These are phyloP conservation scores for Silvanus unidentatus DNA, from an alignment of 2,888 invertebrate genomes.

Conservation along the genomic window DNA sequence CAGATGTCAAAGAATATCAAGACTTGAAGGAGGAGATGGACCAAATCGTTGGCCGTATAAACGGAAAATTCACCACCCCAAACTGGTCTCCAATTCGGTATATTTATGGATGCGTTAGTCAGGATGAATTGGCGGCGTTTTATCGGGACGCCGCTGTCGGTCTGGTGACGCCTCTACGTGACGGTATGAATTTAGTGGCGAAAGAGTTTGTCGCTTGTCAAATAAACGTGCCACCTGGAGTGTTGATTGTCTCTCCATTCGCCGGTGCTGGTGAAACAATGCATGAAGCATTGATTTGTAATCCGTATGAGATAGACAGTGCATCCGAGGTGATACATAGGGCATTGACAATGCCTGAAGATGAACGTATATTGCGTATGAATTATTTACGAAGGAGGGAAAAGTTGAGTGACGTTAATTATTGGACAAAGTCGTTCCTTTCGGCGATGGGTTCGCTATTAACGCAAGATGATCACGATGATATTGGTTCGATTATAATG, in stretches of 20 bases:
- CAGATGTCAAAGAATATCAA: conserved; percentile 85
- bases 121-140: conserved; percentile 79
- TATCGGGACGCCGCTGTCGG: conserved; percentile 84
- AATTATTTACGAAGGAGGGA: conserved; percentile 76
- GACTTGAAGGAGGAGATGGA: conserved; percentile 88
- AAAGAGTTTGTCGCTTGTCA: conserved; percentile 92
- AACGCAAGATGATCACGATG: conserved; percentile 69
- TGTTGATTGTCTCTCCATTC: conserved; percentile 82
- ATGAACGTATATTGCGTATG: conserved; percentile 80
- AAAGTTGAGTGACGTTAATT: conserved; percentile 75
- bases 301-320: conserved; percentile 83
- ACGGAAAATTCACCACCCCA: conserved; percentile 82
- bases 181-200: conserved; percentile 89
- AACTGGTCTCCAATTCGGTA: conserved; percentile 87
- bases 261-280: conserved; percentile 91
- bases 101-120: conserved; percentile 82
- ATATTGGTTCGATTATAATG: conserved; percentile 78
- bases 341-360: conserved; percentile 86
- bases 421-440: conserved; percentile 84
- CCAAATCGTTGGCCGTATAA: conserved; percentile 80
- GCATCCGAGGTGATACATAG: conserved; percentile 83
- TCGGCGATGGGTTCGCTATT: conserved; percentile 78
- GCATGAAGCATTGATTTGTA: conserved; percentile 86
- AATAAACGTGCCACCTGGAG: conserved; percentile 76
- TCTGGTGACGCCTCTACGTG: conserved; percentile 78